Base-by-base conservation (phyloP, 2,113 vertebrate genomes). In the Rhinogobius similis region DNA sequence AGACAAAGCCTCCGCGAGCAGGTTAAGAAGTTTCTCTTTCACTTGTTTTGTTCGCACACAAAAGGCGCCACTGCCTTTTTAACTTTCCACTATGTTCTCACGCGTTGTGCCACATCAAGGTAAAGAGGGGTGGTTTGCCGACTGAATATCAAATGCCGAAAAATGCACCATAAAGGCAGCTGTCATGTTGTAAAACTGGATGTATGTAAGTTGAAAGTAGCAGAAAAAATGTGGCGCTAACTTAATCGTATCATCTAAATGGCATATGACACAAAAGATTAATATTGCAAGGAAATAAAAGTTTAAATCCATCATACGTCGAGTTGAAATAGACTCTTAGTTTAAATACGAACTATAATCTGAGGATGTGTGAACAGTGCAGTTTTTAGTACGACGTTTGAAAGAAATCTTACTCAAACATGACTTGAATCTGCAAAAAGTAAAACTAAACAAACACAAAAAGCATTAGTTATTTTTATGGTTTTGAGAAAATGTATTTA, bases 21-120 rank as follows among this genome's bases (percentile, higher is more conserved):
- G 84, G 85, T 87, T 82, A 85, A 81, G 76, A 90, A 86, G 82
- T 89, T 88, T 90, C 73, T 79, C 85, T 90, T 86, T 90, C 75
- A 81, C 36, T 90, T 90, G 86, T 89, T 88, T 92, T 84, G 82
- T 87, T 90, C 81, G 55, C 55, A 16, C 62, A 83, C 55, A 72
- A 87, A 89, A 86, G 81, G 67, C 56, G 48, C 78, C 29, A 73
- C 79, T 76, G 75, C 81, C 65, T 62, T 46, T 67, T 79, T 77
- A 76, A 85, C 64, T 65, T 52, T 59, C 23, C 27, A 46, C 48
- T 73, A 24, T 72, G 71, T 84, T 80, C 79, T 81, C 74, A 62
- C 65, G 83, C 68, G 48, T 72, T 52, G 67, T 74, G 67, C 76
- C 76, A 84, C 81, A 87, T 92, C 88, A 90, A 91, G 88, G 88